Base-by-base conservation (phyloP, 2,113 vertebrate species). In the Platichthys stellatus region DNA sequence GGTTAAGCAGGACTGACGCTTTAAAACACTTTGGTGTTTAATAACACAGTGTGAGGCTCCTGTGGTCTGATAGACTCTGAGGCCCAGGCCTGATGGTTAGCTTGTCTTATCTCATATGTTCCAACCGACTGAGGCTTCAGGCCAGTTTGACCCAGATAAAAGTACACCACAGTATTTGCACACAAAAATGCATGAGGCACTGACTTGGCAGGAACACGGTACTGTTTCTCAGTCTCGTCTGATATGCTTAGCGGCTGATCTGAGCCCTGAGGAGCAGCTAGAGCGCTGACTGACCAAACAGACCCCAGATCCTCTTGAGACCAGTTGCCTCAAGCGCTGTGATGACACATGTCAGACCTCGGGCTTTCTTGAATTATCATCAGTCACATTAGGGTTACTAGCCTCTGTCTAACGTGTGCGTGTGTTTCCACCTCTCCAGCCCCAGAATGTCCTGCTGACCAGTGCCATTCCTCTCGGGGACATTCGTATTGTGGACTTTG, bases 401-500 rank as follows among this genome's bases (percentile, higher is more conserved):
- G 78, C 49, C 73, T 76, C 13, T 49, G 6, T 66, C 64, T 91
- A 72, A 90, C 82, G 70, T 76, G 2, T 17, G 21, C 38, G 10
- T 24, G 3, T 45, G 3, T 45, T 58, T 15, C 43, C 3, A 65
- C 40, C 53, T 60, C 70, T 76, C 24, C 93, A 98, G 97, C 97
- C 97, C 21, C 97, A 99, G 91, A 99, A 99, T 84, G 94, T 98
- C 88, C 90, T 99, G 20, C 89, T 99, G 88, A 98, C 97, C 47
- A 95, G 94, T 61, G 94, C 95, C 69, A 93, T 90, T 35, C 96
- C 97, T 12, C 74, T 98, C 68, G 97, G 97, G 28, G 96, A 98
- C 76, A 95, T 98, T 84, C 96, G 97, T 40, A 98, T 99, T 20
- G 97, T 98, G 57, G 98, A 99, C 88, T 98, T 99, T 87, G 97